A percentile compares a stretch with the other conserved stretches of the same genome.
Evolutionary conservation across 2,797 vertebrate species (phyloP).

Genomic region (Mus minutoides): DNA sequence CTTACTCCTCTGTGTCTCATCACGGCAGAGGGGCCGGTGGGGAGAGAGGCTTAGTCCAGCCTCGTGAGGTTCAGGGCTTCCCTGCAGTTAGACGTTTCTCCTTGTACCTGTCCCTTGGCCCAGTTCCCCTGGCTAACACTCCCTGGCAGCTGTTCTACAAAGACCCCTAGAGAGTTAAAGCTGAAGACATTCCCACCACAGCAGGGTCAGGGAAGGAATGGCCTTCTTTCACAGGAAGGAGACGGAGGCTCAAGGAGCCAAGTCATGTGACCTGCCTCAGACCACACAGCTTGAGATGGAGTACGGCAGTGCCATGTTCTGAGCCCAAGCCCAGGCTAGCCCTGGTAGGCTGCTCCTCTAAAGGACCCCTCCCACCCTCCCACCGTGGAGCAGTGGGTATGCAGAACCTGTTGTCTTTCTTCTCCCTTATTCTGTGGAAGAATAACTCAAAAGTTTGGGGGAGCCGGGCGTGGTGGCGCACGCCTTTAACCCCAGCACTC

Average conservation of each 20-base stretch:
- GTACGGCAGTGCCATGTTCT: neutral
- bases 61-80: neutral
- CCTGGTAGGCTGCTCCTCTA: neutral
- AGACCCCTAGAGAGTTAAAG: neutral
- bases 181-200: neutral
- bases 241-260: neutral
- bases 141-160: neutral
- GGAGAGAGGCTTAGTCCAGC: neutral
- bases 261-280: neutral
- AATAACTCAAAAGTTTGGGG: neutral
- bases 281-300: neutral
- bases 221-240: neutral
- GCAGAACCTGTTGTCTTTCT: neutral
- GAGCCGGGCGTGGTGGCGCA: too few species aligned
- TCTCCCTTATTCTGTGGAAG: neutral
- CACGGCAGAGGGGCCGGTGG: rapidly evolving
- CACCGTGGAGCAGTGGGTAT: neutral
- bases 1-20: neutral
- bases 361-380: neutral
- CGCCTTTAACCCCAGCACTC: too few species aligned
- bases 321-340: neutral
- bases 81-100: neutral
- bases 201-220: neutral
- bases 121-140: neutral
- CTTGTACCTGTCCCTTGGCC: neutral